phyloP scores from a whole-genome alignment of 2,797 vertebrate genomes.

The Lepus oiostolus region DNA sequence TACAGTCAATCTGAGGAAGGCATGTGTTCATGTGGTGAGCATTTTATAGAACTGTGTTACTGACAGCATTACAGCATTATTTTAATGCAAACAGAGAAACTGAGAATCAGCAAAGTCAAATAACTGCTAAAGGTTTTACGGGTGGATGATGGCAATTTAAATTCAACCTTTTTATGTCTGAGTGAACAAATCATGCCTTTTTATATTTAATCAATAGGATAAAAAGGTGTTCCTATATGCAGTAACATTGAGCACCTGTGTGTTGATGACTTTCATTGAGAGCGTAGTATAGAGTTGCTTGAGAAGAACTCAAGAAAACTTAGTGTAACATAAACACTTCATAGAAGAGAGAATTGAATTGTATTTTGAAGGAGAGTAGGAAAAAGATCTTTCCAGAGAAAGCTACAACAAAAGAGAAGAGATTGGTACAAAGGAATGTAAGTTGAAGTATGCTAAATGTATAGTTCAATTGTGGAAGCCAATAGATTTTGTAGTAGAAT shows the following conservation, averaged over 20 bases:
- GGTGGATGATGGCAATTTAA: background rate
- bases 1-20: conserved; percentile 3
- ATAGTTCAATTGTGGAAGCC: background rate
- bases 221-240: background rate
- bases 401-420: background rate
- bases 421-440: background rate
- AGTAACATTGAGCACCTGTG: background rate
- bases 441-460: background rate
- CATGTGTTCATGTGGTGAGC: background rate
- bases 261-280: background rate
- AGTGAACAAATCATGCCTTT: conserved; percentile 5
- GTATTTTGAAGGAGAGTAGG: conserved; percentile 35
- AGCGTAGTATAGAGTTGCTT: background rate
- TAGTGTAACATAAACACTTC: background rate
- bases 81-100: conserved; percentile 6
- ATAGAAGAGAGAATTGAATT: background rate
- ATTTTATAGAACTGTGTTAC: conserved; percentile 45
- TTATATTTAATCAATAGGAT: background rate
- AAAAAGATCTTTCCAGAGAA: background rate
- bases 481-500: background rate
- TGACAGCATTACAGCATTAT: background rate
- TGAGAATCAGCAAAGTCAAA: background rate
- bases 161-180: conserved; percentile 34
- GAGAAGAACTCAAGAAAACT: background rate
- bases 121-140: background rate